Evolutionary conservation across 2,113 vertebrate species (phyloP).

Genomic region (Boleophthalmus pectinirostris): DNA sequence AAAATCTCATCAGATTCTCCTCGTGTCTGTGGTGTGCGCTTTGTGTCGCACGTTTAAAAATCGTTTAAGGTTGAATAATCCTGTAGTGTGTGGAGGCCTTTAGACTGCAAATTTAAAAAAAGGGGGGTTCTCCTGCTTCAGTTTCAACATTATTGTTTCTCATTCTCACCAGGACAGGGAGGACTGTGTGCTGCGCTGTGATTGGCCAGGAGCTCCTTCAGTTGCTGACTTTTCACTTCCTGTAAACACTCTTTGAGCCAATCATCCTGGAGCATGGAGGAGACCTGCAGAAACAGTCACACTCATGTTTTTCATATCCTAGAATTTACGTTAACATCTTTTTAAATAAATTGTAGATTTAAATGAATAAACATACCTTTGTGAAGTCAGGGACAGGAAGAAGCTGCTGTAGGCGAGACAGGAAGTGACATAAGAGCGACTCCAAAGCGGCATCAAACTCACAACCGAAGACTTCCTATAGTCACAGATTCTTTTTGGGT

Average conservation of each 20-base stretch:
- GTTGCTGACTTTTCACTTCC: conserved; percentile 19
- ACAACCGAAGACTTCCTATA: neutral
- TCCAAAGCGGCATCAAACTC: neutral
- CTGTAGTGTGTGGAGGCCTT: too few relatives aligned
- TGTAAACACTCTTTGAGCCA: conserved; percentile 52
- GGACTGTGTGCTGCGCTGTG: conserved; percentile 27
- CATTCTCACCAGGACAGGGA: neutral
- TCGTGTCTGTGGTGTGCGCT: too few relatives aligned
- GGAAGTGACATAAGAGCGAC: neutral
- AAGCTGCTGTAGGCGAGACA: neutral
- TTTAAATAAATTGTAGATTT: neutral
- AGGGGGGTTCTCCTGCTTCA: too few relatives aligned
- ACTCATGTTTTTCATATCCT: neutral
- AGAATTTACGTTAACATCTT: neutral
- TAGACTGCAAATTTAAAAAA: too few relatives aligned
- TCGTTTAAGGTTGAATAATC: too few relatives aligned
- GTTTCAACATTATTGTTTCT: too few relatives aligned
- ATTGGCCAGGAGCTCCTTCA: conserved; percentile 60
- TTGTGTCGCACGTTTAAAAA: too few relatives aligned
- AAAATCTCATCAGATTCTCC: too few relatives aligned
- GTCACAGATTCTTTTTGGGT: conserved; percentile 11
- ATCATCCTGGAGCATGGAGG: conserved; percentile 43
- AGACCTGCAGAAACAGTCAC: conserved; percentile 26
- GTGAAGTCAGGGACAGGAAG: conserved; percentile 3
- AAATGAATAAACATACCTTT: neutral